Base-by-base conservation (phyloP, 2,888 invertebrate species). In the Mythimna pallens region DNA sequence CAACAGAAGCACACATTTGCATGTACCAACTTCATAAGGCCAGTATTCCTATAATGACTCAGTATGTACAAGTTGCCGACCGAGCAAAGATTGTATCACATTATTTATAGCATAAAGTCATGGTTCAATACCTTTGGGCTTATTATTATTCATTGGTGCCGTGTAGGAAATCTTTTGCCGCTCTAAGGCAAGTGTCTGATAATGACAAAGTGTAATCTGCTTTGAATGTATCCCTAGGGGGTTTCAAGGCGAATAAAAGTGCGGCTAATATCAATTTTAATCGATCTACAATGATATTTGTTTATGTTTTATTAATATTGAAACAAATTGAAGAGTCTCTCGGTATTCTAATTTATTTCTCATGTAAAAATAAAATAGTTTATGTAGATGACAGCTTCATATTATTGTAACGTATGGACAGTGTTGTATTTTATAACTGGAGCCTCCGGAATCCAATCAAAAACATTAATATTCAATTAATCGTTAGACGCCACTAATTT, bases 91-190 rank as follows among this genome's bases (percentile, higher is more conserved):
- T 94, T 89, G 89, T 92, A 93, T 94, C 93, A 86, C 78, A 88
- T 91, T 89, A 93, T 93, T 93, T 93, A 94, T 93, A 90, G 92
- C 91, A 88, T 89, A 89, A 89, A 92, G 91, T 92, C 91, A 91
- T 91, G 91, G 91, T 91, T 93, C 92, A 91, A 91, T 92, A 92
- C 89, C 91, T 92, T 90, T 89, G 81, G 87, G 88, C 90, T 92
- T 92, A 91, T 90, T 92, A 92, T 92, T 93, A 93, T 93, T 91
- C 92, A 92, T 92, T 89, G 91, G 86, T 79, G 83, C 80, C 88
- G 84, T 87, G 87, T 88, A 88, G 87, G 88, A 90, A 89, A 87
- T 89, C 84, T 89, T 86, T 84, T 83, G 85, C 80, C 69, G 76
- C 81, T 84, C 78, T 78, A 80, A 83, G 78, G 78, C 83, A 80